These are phyloP conservation scores for Columba livia DNA, from an alignment of 2,113 vertebrate species.

Conservation along the genomic window DNA sequence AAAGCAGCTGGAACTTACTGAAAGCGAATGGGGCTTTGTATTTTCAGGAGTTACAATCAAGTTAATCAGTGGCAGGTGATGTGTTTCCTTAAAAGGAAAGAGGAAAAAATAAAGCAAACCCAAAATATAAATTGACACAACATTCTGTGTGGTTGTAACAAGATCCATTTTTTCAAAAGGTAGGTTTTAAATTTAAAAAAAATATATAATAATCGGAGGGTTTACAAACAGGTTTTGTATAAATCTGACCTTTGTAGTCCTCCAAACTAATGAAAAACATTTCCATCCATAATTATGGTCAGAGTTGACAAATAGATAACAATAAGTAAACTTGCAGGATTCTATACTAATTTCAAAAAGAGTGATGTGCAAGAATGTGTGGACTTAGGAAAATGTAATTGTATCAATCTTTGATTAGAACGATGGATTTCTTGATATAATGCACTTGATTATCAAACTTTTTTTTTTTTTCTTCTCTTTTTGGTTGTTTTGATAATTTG, in stretches of 20 bases:
- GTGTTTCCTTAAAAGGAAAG: not conserved
- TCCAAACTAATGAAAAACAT: not conserved
- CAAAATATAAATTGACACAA: not conserved
- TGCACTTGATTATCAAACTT: not conserved
- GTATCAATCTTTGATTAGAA: not conserved
- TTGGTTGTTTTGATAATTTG: not conserved
- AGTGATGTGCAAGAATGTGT: not conserved
- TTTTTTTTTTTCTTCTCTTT: not conserved
- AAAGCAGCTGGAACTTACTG: not conserved
- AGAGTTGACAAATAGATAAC: not conserved
- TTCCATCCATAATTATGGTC: not conserved
- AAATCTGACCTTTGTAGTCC: not conserved
- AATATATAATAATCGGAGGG: rapidly evolving
- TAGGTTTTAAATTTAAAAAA: not conserved
- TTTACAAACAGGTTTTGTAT: not conserved
- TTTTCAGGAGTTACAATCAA: not conserved
- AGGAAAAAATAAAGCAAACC: rapidly evolving
- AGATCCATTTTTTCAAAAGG: not conserved
- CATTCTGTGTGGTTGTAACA: not conserved
- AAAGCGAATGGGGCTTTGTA: not conserved
- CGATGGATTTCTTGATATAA: not conserved
- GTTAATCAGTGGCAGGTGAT: not conserved
- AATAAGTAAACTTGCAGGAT: not conserved
- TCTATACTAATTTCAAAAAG: not conserved
- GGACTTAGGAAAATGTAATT: not conserved